Evolutionary conservation across 1,140 invertebrate genomes (phyloP).

Genomic region (Aradophagus sp.): DNA sequence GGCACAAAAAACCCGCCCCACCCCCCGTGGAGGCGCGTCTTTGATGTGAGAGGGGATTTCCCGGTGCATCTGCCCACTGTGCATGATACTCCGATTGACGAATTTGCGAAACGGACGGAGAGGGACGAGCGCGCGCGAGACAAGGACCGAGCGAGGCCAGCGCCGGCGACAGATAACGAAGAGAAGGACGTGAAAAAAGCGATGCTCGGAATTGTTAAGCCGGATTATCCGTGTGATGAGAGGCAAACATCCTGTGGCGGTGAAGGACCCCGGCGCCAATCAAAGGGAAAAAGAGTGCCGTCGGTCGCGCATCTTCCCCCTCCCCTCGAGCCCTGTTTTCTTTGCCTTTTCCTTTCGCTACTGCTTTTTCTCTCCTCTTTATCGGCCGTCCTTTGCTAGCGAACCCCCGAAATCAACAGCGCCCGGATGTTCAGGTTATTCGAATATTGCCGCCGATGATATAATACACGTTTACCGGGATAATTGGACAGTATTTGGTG

Average conservation of each 20-base stretch:
- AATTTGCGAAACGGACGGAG: slow-evolving; percentile 55
- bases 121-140: slow-evolving; percentile 43
- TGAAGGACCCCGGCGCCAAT: slow-evolving; percentile 30
- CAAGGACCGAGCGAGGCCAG: slow-evolving; percentile 23
- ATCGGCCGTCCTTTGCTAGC: too few relatives aligned
- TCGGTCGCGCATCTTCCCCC: slow-evolving; percentile 27
- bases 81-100: slow-evolving; percentile 54
- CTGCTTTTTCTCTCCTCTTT: too few relatives aligned
- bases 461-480: slow-evolving; percentile 23
- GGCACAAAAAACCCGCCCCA: slow-evolving; percentile 38
- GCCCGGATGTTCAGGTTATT: slow-evolving; percentile 23
- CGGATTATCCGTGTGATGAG: slow-evolving; percentile 71
- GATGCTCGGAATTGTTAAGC: slow-evolving; percentile 67
- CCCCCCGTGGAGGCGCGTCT: slow-evolving; percentile 41
- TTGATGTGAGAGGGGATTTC: slow-evolving; percentile 57
- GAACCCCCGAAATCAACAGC: slow-evolving; percentile 36
- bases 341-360: slow-evolving; percentile 28
- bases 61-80: slow-evolving; percentile 72
- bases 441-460: slow-evolving; percentile 11
- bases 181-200: slow-evolving; percentile 47
- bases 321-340: too few relatives aligned
- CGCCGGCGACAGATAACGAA: slow-evolving; percentile 35
- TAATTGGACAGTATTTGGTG: slow-evolving; percentile 26
- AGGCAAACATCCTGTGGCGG: slow-evolving; percentile 67
- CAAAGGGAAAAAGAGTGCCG: slow-evolving; percentile 44